Base-by-base conservation (phyloP, 1,140 invertebrate species). In the Drusus annulatus region DNA sequence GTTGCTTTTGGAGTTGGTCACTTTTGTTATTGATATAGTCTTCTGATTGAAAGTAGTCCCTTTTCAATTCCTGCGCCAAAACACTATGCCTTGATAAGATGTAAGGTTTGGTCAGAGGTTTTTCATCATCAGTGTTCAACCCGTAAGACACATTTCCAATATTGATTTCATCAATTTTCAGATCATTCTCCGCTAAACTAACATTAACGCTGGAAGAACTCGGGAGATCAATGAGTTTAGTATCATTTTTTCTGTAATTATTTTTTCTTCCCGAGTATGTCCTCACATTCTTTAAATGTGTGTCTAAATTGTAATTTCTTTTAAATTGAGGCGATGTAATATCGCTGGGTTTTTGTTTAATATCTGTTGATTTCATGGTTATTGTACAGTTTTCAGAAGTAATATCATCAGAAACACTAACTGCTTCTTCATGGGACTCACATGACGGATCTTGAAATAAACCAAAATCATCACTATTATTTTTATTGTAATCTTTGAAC, bases 121-220 rank as follows among this genome's bases (percentile, higher is more conserved):
- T 60, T 60, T 17, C 56, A 23, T 60, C 23, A 19, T 6, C 56
- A 60, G 6, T 60, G 3, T 65, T 21, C 25, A 65, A 25, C 28
- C n/a, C 62, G 16, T 31, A 65, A n/a, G 28, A 65, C 21, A 31
- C 62, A 28, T 65, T 65, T 2, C 28, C 21, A 65, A 23, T 45
- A 62, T 62, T 23, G 56, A 19, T n/a, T 65, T 65, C 23, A 17
- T 65, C 16, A 28, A 60, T 54, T 69, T 81, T 80, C 45, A 63
- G 69, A 65, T 36, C 71, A 79, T 25, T 83, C 65, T 84, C 81
- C 82, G 56, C 19, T 76, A 80, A 65, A 82, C 84, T 45, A 74
- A 85, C 83, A 65, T 84, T 83, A 81, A 73, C 81, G 25, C 60
- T 16, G 78, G 76, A 51, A 65, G 82, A 82, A 63, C 21, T 52